Evolutionary conservation across 2,888 invertebrate species (phyloP).

Genomic region (Agrochola macilenta): DNA sequence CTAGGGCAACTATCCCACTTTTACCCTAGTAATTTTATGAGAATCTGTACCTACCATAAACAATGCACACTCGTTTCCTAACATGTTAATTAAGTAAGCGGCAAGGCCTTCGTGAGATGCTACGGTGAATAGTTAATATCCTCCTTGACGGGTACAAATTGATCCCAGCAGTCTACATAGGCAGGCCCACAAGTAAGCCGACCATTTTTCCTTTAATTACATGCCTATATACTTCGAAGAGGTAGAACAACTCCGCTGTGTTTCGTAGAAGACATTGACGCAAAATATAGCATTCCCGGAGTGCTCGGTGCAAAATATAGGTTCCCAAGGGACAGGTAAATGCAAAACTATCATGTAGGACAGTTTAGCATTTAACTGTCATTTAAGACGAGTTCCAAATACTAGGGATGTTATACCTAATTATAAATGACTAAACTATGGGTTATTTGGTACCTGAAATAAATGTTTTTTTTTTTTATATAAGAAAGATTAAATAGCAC

Average conservation of each 20-base stretch:
- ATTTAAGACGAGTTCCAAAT: not conserved
- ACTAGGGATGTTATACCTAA: not conserved
- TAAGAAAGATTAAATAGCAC: not conserved
- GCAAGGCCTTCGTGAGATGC: conserved; percentile 26
- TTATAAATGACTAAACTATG: no score
- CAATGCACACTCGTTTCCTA: conserved; percentile 28
- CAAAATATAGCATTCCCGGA: conserved; percentile 10
- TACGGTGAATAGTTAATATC: conserved; percentile 56
- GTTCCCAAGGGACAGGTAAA: not conserved
- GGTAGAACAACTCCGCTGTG: not conserved
- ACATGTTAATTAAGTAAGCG: conserved; percentile 51
- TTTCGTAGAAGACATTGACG: not conserved
- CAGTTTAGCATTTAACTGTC: not conserved
- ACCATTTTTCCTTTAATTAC: conserved; percentile 46
- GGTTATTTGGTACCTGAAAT: no score
- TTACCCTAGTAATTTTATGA: not conserved
- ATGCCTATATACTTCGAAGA: not conserved
- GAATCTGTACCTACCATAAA: not conserved
- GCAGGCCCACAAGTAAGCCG: conserved; percentile 29
- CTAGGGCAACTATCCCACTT: no score
- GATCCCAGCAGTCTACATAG: conserved; percentile 11
- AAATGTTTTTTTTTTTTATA: no score
- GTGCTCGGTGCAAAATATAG: conserved; percentile 14
- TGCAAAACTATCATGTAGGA: no score
- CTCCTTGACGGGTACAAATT: conserved; percentile 60